phyloP scores from a whole-genome alignment of 2,888 invertebrate genomes.

The Octodonta nipae region DNA sequence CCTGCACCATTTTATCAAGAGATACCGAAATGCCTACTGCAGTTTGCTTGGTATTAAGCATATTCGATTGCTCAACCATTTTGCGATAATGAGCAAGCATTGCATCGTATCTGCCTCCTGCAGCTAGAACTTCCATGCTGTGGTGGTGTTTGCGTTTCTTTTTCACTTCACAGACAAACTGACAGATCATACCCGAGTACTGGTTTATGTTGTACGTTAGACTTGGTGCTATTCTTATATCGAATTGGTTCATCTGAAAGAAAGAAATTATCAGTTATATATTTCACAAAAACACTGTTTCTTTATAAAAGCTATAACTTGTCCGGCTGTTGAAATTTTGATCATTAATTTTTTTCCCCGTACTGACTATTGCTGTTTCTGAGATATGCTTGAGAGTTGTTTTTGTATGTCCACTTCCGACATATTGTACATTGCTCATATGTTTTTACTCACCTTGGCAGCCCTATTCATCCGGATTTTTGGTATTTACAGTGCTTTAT shows the following conservation, averaged over 20 bases:
- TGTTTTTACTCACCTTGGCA: too few species aligned
- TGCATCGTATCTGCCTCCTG: constrained; percentile 80
- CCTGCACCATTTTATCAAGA: constrained; percentile 60
- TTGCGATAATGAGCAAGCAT: constrained; percentile 61
- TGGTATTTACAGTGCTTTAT: too few species aligned
- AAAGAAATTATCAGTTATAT: constrained; percentile 39
- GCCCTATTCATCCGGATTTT: too few species aligned
- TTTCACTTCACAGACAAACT: constrained; percentile 47
- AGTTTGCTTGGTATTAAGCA: constrained; percentile 34
- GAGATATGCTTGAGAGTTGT: too few species aligned
- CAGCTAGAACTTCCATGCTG: constrained; percentile 61
- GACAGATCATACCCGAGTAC: constrained; percentile 55
- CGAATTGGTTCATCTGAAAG: too few species aligned
- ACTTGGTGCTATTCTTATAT: constrained; percentile 45
- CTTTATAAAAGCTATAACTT: too few species aligned
- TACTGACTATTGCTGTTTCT: too few species aligned
- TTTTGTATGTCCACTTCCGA: too few species aligned
- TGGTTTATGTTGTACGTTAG: constrained; percentile 48
- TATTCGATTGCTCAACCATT: constrained; percentile 26
- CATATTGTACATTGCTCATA: too few species aligned
- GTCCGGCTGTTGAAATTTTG: too few species aligned
- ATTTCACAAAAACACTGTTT: too few species aligned
- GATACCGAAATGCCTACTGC: constrained; percentile 74
- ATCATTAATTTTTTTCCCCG: too few species aligned
- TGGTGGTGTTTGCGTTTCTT: constrained; percentile 39